phyloP scores from a whole-genome alignment of 2,888 invertebrate species.

The Nomada fucata region DNA sequence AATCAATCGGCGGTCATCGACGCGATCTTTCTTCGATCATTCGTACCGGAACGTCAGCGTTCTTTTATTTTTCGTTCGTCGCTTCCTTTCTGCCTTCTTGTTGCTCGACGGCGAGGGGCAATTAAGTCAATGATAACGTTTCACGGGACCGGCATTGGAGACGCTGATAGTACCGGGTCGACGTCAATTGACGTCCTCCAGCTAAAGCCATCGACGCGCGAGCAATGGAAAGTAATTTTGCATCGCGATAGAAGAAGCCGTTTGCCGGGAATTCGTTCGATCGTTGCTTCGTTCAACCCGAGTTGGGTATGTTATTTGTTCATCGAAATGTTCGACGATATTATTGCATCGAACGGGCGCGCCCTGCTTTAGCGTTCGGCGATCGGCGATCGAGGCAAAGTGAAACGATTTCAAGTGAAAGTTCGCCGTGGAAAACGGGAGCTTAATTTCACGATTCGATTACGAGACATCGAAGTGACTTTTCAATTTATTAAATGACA shows the following conservation, averaged over 20 bases:
- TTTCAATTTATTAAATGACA: too few relatives aligned
- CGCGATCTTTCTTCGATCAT: slow-evolving; percentile 52
- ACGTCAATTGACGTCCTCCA: slow-evolving; percentile 53
- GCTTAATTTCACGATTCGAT: too few relatives aligned
- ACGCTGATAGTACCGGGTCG: slow-evolving; percentile 53
- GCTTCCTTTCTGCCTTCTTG: not conserved
- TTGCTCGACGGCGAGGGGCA: slow-evolving; percentile 34
- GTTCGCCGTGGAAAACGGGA: too few relatives aligned
- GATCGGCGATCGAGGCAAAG: too few relatives aligned
- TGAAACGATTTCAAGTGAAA: too few relatives aligned
- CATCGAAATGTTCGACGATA: not conserved
- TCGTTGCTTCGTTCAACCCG: too few relatives aligned
- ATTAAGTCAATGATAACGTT: slow-evolving; percentile 67
- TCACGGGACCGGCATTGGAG: slow-evolving; percentile 49
- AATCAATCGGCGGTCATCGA: slow-evolving; percentile 46
- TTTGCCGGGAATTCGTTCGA: not conserved
- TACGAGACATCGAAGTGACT: too few relatives aligned
- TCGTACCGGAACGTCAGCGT: not conserved
- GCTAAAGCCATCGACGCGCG: slow-evolving; percentile 50
- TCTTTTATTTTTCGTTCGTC: not conserved
- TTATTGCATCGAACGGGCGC: not conserved
- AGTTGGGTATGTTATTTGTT: too few relatives aligned
- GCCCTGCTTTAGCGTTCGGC: too few relatives aligned
- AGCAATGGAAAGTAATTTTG: slow-evolving; percentile 36
- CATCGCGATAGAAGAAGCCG: not conserved